phyloP scores from a whole-genome alignment of 2,888 invertebrate genomes.

The Chrysopilus asiliformis region DNA sequence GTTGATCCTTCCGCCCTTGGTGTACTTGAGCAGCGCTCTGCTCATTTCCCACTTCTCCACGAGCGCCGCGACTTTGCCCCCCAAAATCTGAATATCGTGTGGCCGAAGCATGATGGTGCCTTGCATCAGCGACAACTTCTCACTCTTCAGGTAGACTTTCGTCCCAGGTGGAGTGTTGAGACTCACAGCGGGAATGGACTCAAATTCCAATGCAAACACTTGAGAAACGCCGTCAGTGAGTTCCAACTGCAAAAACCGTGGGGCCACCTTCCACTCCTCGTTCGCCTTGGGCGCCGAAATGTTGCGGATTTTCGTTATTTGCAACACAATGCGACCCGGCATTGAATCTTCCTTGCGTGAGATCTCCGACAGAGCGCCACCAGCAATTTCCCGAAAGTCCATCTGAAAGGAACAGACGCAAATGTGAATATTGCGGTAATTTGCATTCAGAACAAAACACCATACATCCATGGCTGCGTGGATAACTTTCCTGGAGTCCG shows the following conservation, averaged over 20 bases:
- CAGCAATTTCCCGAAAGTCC: constrained; percentile 68
- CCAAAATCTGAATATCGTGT: constrained; percentile 54
- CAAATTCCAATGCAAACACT: constrained; percentile 66
- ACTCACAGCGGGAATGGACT: constrained; percentile 53
- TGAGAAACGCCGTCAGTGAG: constrained; percentile 73
- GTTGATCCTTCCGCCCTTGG: constrained; percentile 25
- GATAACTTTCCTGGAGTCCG: constrained; percentile 48
- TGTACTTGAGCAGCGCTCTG: constrained; percentile 49
- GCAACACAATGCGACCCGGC: constrained; percentile 56
- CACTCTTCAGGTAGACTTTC: constrained; percentile 49
- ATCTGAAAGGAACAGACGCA: constrained; percentile 18
- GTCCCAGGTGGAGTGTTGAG: constrained; percentile 83
- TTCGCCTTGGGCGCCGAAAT: constrained; percentile 82
- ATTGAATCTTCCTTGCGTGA: constrained; percentile 40
- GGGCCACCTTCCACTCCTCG: constrained; percentile 69
- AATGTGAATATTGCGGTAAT: constrained; percentile 4
- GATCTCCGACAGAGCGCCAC: constrained; percentile 54
- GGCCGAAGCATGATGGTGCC: constrained; percentile 61
- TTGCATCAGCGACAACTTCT: constrained; percentile 48
- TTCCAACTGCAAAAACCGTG: constrained; percentile 69
- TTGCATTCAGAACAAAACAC: constrained; percentile 18
- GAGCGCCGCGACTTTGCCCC: constrained; percentile 70
- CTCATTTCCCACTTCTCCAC: constrained; percentile 81
- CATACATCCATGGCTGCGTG: constrained; percentile 60
- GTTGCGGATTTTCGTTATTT: constrained; percentile 79